Percentiles rank a stretch among this genome's conserved stretches.
Evolutionary conservation across 2,888 invertebrate genomes (phyloP).

Genomic region (Eristalis arbustorum): DNA sequence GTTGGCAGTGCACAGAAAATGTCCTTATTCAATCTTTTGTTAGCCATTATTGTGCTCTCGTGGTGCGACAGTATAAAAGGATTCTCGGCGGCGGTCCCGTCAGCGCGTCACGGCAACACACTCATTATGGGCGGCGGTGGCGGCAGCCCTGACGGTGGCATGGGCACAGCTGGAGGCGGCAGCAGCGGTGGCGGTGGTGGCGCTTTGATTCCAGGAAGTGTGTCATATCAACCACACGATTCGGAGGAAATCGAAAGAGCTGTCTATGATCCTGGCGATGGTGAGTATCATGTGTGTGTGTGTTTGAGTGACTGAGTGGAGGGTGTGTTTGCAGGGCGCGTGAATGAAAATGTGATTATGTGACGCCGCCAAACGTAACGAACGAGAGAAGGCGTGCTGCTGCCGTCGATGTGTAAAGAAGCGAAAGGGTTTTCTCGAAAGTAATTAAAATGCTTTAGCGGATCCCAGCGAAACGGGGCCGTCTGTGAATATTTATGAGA

Average conservation of each 20-base stretch:
- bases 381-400: neutral
- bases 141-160: constrained; percentile 37
- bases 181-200: constrained; percentile 40
- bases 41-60: constrained; percentile 66
- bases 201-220: constrained; percentile 71
- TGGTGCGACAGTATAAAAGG: constrained; percentile 61
- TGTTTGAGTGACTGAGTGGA: neutral
- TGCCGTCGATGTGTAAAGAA: neutral
- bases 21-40: constrained; percentile 69
- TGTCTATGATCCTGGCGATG: constrained; percentile 80
- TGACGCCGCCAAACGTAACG: neutral
- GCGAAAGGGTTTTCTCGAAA: constrained; percentile 7
- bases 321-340: neutral
- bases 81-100: constrained; percentile 40
- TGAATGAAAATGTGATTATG: neutral
- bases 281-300: constrained; percentile 74
- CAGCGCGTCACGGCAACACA: constrained; percentile 57
- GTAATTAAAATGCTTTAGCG: constrained; percentile 26
- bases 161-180: constrained; percentile 15
- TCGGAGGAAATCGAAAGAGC: constrained; percentile 74
- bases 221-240: constrained; percentile 73
- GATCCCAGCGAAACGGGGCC: neutral
- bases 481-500: constrained; percentile 27
- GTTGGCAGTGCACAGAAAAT: constrained; percentile 49
- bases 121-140: constrained; percentile 52